A percentile compares a stretch with the other conserved stretches of the same genome.
Evolutionary conservation across 2,888 invertebrate genomes (phyloP).

Genomic region (Quadriops clusia): DNA sequence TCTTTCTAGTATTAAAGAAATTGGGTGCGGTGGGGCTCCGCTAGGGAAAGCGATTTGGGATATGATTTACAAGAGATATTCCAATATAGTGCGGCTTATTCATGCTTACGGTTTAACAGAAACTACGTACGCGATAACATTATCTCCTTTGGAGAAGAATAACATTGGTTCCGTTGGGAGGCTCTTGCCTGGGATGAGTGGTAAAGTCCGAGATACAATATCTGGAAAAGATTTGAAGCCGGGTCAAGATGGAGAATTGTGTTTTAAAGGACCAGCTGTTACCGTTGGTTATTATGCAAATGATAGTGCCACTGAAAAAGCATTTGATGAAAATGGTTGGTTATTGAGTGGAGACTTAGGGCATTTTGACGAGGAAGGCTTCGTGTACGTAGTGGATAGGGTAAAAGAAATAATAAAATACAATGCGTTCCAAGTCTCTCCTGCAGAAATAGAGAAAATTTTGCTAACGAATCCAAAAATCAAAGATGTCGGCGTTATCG

Average conservation of each 20-base stretch:
- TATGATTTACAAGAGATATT: conserved; percentile 17
- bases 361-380: conserved; percentile 64
- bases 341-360: conserved; percentile 72
- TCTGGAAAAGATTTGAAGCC: conserved; percentile 50
- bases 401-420: conserved; percentile 86
- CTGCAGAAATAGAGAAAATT: conserved; percentile 75
- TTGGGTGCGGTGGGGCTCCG: conserved; percentile 40
- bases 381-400: conserved; percentile 72
- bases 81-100: too few relatives aligned
- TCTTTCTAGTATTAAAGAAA: conserved; percentile 31
- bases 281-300: conserved; percentile 58
- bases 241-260: conserved; percentile 63
- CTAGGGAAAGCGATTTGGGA: conserved; percentile 8
- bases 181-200: conserved; percentile 47
- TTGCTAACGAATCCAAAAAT: conserved; percentile 59
- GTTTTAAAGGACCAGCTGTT: conserved; percentile 59
- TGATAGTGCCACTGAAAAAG: conserved; percentile 46
- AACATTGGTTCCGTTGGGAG: conserved; percentile 53
- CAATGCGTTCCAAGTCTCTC: conserved; percentile 74
- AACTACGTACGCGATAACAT: conserved; percentile 46
- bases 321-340: conserved; percentile 64
- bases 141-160: conserved; percentile 26
- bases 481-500: conserved; percentile 72
- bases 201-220: conserved; percentile 51
- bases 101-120: conserved; percentile 74